Evolutionary conservation across 1,140 invertebrate genomes (phyloP).

Genomic region (Riptortus pedestris): DNA sequence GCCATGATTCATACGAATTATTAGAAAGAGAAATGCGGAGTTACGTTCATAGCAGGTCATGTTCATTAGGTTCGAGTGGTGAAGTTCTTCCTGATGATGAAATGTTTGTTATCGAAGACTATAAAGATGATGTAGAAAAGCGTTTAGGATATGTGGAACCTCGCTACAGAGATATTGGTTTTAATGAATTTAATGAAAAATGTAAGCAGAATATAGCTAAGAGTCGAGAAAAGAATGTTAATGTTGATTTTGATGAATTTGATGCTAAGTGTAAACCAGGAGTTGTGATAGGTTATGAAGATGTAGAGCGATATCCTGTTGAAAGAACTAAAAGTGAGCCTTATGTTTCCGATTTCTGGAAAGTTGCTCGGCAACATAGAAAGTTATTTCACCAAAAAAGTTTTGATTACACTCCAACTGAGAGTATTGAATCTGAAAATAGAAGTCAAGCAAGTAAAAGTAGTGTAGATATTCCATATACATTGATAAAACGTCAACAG

Average conservation of each 20-base stretch:
- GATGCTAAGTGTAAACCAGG: constrained; percentile 41
- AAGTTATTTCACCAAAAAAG: constrained; percentile 73
- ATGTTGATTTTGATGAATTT: constrained; percentile 38
- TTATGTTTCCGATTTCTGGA: constrained; percentile 39
- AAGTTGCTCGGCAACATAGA: constrained; percentile 30
- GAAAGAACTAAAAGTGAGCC: constrained; percentile 77
- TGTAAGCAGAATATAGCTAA: constrained; percentile 33
- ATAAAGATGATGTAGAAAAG: constrained; percentile 33
- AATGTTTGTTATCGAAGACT: constrained; percentile 53
- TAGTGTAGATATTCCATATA: constrained; percentile 66
- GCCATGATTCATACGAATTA: constrained; percentile 78
- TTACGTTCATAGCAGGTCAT: constrained; percentile 28
- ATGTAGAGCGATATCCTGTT: constrained; percentile 39
- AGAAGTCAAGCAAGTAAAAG: constrained; percentile 36
- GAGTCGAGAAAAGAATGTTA: constrained; percentile 25
- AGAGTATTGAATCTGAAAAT: constrained; percentile 35
- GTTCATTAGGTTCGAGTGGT: constrained; percentile 56
- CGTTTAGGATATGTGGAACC: constrained; percentile 33
- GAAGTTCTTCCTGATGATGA: constrained; percentile 47
- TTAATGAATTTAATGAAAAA: constrained; percentile 35
- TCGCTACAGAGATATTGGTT: constrained; percentile 32
- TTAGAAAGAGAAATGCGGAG: constrained; percentile 45
- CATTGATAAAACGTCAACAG: constrained; percentile 66
- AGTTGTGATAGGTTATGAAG: constrained; percentile 38
- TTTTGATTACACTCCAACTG: constrained; percentile 69